These are phyloP conservation scores for Holcopasites calliopsidis DNA, from an alignment of 1,140 invertebrate species.

Conservation along the genomic window DNA sequence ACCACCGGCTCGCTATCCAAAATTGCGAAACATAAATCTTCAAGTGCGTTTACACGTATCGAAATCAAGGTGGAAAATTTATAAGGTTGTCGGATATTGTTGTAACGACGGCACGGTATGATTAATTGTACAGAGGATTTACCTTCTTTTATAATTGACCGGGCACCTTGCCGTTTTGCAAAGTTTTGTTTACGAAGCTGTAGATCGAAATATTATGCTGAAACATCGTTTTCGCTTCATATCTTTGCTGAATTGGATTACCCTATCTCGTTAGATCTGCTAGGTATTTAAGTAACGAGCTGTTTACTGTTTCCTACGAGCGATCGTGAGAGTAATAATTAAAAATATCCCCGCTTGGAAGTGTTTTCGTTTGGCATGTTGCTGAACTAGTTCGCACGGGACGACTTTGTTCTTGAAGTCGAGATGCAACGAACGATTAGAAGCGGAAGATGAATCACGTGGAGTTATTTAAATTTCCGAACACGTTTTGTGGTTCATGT, in stretches of 20 bases:
- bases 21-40: slow-evolving; percentile 52
- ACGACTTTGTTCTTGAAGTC: slow-evolving; percentile 9
- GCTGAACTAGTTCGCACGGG: no score
- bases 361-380: slow-evolving; percentile 1
- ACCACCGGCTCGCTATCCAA: neutral
- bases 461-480: neutral
- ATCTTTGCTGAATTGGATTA: no score
- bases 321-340: neutral
- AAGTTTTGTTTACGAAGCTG: no score
- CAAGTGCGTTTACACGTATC: slow-evolving; percentile 40
- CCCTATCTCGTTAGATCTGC: no score
- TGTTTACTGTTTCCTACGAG: neutral
- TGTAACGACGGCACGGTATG: neutral
- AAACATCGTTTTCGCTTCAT: neutral
- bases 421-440: neutral
- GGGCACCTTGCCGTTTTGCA: neutral
- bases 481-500: neutral
- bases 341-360: slow-evolving; percentile 12
- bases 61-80: slow-evolving; percentile 2
- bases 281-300: no score
- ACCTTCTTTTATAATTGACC: neutral
- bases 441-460: neutral
- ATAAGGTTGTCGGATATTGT: slow-evolving; percentile 39
- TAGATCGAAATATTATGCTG: neutral
- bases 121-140: neutral